Evolutionary conservation across 2,888 invertebrate genomes (phyloP).

Genomic region (Biston betularia): DNA sequence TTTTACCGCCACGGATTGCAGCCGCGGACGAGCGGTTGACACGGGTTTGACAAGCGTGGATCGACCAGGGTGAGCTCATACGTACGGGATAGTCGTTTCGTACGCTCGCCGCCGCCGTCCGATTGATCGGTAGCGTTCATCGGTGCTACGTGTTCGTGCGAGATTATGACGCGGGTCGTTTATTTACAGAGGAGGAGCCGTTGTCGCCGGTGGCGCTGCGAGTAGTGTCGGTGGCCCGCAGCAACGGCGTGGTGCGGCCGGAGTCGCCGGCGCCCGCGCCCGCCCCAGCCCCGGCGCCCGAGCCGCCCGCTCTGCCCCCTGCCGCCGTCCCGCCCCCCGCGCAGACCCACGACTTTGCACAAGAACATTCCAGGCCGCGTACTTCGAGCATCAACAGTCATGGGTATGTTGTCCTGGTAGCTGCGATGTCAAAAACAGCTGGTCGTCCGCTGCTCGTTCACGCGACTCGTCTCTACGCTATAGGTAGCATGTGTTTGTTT

Average conservation of each 20-base stretch:
- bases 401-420: constrained; percentile 80
- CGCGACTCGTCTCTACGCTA: constrained; percentile 1
- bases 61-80: constrained; percentile 52
- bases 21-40: constrained; percentile 81
- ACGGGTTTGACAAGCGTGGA: constrained; percentile 80
- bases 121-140: constrained; percentile 21
- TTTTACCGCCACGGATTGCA: constrained; percentile 85
- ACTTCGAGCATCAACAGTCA: constrained; percentile 78
- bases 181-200: constrained; percentile 81
- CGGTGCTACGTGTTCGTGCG: not conserved
- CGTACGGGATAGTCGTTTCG: constrained; percentile 27
- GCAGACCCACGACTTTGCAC: constrained; percentile 77
- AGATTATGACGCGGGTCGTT: constrained; percentile 23
- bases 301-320: constrained; percentile 50
- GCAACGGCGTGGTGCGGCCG: constrained; percentile 68
- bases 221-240: constrained; percentile 73
- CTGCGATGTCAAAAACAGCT: constrained; percentile 75
- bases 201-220: constrained; percentile 77
- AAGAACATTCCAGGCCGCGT: constrained; percentile 85
- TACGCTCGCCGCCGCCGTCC: constrained; percentile 16
- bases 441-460: constrained; percentile 40
- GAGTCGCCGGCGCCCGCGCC: constrained; percentile 50
- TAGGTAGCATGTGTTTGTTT: not conserved
- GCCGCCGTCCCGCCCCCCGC: constrained; percentile 59
- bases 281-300: constrained; percentile 53